Evolutionary conservation across 2,797 vertebrate genomes (phyloP).

Genomic region (Argyrosomus regius): DNA sequence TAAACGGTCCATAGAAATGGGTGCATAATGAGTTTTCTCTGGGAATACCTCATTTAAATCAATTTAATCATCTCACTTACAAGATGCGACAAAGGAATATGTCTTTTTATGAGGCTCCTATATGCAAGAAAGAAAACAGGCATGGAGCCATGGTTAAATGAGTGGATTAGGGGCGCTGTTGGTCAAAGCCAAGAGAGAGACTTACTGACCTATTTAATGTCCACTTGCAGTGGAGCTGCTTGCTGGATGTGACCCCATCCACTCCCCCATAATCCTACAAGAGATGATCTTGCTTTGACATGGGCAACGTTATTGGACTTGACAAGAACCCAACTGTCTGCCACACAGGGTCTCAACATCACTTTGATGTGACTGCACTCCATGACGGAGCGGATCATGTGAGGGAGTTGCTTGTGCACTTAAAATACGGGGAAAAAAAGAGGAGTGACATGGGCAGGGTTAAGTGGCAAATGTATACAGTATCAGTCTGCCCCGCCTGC

Average conservation of each 20-base stretch:
- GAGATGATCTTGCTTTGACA: constrained; percentile 78
- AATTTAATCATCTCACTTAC: constrained; percentile 72
- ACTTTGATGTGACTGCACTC: constrained; percentile 63
- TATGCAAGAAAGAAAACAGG: constrained; percentile 49
- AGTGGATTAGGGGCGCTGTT: constrained; percentile 71
- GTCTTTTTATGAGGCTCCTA: constrained; percentile 58
- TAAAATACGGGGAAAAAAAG: constrained; percentile 26
- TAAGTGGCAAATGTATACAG: constrained; percentile 14
- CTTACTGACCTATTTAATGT: constrained; percentile 82
- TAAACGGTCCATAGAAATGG: constrained; percentile 55
- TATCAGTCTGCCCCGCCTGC: background rate
- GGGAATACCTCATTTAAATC: constrained; percentile 73
- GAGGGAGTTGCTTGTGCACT: constrained; percentile 49
- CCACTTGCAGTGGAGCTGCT: constrained; percentile 74
- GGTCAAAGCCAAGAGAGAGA: constrained; percentile 72
- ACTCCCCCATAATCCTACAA: constrained; percentile 78
- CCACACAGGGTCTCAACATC: constrained; percentile 52
- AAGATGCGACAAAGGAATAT: constrained; percentile 63
- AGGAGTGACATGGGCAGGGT: background rate
- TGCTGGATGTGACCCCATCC: constrained; percentile 75
- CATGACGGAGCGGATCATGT: constrained; percentile 49
- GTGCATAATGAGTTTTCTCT: constrained; percentile 59
- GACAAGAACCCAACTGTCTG: constrained; percentile 77
- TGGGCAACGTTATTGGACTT: constrained; percentile 69
- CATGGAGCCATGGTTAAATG: constrained; percentile 54